Conservation (phyloP, 1,140 invertebrate species). For the Diploscapter pachys region DNA sequence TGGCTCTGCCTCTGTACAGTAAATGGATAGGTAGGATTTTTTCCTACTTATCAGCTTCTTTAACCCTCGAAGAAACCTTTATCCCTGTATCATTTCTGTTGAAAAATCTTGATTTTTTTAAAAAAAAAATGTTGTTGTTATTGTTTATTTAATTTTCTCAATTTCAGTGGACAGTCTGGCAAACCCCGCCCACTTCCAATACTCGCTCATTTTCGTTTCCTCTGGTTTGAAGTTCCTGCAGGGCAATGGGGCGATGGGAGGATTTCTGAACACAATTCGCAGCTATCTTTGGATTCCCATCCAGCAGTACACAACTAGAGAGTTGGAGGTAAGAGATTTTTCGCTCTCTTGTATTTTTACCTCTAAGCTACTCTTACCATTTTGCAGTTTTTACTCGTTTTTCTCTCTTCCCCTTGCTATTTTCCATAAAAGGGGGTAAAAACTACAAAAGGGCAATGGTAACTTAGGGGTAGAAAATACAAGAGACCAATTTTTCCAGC, state of each 20-base stretch:
- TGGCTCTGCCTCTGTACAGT: slow-evolving; percentile 88
- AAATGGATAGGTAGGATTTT: slow-evolving; percentile 72
- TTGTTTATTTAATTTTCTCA: slow-evolving; percentile 19
- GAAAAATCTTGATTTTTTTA: no score
- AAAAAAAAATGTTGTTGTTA: no score
- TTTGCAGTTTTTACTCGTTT: neutral
- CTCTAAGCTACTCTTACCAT: neutral
- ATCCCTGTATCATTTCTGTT: no score
- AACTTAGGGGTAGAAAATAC: no score
- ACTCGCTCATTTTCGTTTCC: slow-evolving; percentile 83
- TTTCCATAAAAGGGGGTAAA: no score
- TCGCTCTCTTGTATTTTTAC: neutral
- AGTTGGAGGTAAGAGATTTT: slow-evolving; percentile 71
- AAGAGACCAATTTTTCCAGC: no score
- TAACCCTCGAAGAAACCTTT: slow-evolving; percentile 6
- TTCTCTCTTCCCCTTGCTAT: no score
- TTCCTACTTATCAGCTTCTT: slow-evolving; percentile 8
- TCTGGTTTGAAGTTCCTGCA: slow-evolving; percentile 84
- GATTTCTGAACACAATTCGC: slow-evolving; percentile 82
- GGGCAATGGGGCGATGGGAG: slow-evolving; percentile 66
- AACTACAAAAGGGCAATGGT: no score
- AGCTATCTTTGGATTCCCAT: slow-evolving; percentile 89
- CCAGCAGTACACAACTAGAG: slow-evolving; percentile 87
- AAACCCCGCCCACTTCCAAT: slow-evolving; percentile 67
- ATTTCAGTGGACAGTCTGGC: slow-evolving; percentile 48